A percentile compares a stretch with the other conserved stretches of the same genome.
Evolutionary conservation across 1,140 invertebrate species (phyloP).

Genomic region (Drepana arcuata): DNA sequence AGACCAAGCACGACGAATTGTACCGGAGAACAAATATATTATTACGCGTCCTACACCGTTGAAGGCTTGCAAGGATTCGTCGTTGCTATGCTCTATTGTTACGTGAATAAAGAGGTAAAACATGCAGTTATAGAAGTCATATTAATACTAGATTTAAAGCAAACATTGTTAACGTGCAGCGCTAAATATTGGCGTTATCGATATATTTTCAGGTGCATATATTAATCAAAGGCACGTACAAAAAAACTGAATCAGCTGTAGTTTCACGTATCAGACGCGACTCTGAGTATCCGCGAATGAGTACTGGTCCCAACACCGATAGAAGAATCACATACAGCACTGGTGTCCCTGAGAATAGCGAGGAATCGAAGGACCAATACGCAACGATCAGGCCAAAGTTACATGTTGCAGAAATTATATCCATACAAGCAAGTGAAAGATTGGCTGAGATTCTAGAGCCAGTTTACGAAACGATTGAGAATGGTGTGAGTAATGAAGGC

Average conservation of each 20-base stretch:
- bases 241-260: conserved; percentile 57
- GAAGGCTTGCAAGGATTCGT: conserved; percentile 74
- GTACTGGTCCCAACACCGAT: conserved; percentile 23
- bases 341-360: conserved; percentile 20
- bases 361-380: conserved; percentile 31
- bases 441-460: conserved; percentile 60
- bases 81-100: conserved; percentile 74
- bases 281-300: conserved; percentile 27
- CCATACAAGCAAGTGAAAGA: conserved; percentile 51
- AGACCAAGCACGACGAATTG: conserved; percentile 64
- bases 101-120: conserved; percentile 75
- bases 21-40: conserved; percentile 68
- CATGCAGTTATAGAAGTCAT: too few species aligned
- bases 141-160: too few species aligned
- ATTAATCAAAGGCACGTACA: conserved; percentile 56
- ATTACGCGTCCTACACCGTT: conserved; percentile 68
- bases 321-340: conserved; percentile 56
- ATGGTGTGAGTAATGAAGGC: conserved; percentile 32
- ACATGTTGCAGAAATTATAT: conserved; percentile 59
- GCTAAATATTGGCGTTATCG: too few species aligned
- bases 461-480: conserved; percentile 53
- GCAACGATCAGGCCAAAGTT: conserved; percentile 36
- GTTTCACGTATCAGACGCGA: conserved; percentile 41
- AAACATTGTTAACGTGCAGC: too few species aligned
- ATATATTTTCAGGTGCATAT: conserved; percentile 44